Conservation (phyloP, 2,797 vertebrate genomes). For the Sebastes diploproa region DNA sequence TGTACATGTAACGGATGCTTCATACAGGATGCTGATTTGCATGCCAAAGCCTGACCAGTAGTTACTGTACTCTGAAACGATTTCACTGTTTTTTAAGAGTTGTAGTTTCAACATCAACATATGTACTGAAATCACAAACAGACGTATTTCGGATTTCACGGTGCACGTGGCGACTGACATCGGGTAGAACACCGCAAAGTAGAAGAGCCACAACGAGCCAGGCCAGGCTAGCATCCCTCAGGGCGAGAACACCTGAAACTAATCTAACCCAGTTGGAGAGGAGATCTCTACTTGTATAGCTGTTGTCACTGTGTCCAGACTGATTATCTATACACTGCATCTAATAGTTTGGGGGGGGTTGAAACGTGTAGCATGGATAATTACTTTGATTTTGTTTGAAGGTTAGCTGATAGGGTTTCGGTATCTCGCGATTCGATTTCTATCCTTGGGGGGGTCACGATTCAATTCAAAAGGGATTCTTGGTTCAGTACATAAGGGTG, state of each 20-base stretch:
- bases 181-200: background rate
- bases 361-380: background rate
- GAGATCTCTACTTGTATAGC: slow-evolving; percentile 25
- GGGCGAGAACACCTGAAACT: slow-evolving; percentile 38
- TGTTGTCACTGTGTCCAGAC: slow-evolving; percentile 13
- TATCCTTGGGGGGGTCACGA: background rate
- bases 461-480: background rate
- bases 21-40: background rate
- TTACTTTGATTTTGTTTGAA: background rate
- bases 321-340: slow-evolving; percentile 27
- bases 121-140: background rate
- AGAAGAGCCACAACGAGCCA: background rate
- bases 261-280: slow-evolving; percentile 7
- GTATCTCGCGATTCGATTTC: background rate
- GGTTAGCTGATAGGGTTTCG: background rate
- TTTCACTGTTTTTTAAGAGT: background rate
- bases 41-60: background rate
- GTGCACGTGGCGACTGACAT: background rate
- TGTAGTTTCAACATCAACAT: background rate
- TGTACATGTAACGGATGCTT: slow-evolving; percentile 37
- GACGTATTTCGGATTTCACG: background rate
- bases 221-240: background rate
- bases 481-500: background rate
- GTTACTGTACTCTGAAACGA: background rate
- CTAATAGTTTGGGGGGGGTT: background rate